Evolutionary conservation across 2,113 vertebrate species (phyloP).

Genomic region (Anarrhichthys ocellatus): DNA sequence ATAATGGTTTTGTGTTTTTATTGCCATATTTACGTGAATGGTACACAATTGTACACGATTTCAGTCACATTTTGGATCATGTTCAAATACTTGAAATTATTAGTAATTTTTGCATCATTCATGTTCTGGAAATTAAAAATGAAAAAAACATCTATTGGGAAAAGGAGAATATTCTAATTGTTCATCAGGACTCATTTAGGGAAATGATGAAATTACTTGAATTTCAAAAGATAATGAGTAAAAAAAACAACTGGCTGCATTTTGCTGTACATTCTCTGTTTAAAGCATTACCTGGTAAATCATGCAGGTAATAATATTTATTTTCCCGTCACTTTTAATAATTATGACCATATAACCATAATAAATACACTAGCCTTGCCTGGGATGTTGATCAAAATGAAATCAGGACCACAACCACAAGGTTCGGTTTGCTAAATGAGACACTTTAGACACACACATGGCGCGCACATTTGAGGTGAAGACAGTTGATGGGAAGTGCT

Average conservation of each 20-base stretch:
- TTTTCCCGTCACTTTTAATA: conserved; percentile 63
- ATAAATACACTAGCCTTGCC: conserved; percentile 65
- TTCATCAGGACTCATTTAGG: neutral
- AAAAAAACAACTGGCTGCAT: neutral
- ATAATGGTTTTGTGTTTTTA: too few species aligned
- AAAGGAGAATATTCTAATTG: neutral
- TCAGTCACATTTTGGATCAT: neutral
- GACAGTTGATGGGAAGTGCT: conserved; percentile 46
- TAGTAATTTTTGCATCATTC: too few species aligned
- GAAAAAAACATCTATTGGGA: neutral
- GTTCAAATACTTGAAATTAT: neutral
- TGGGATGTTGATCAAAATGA: conserved; percentile 73
- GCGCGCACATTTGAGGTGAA: conserved; percentile 68
- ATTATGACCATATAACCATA: conserved; percentile 71
- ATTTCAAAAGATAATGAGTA: too few species aligned
- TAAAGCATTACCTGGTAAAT: conserved; percentile 62
- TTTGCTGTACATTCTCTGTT: conserved; percentile 44
- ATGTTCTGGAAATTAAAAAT: neutral
- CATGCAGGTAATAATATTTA: conserved; percentile 76
- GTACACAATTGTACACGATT: neutral
- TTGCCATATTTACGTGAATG: too few species aligned
- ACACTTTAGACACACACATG: conserved; percentile 69
- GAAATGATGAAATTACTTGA: neutral
- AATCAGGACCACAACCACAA: conserved; percentile 73
- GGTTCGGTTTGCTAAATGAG: conserved; percentile 63